Evolutionary conservation across 2,888 invertebrate genomes (phyloP).

Genomic region (Lordiphosa andalusiaca): DNA sequence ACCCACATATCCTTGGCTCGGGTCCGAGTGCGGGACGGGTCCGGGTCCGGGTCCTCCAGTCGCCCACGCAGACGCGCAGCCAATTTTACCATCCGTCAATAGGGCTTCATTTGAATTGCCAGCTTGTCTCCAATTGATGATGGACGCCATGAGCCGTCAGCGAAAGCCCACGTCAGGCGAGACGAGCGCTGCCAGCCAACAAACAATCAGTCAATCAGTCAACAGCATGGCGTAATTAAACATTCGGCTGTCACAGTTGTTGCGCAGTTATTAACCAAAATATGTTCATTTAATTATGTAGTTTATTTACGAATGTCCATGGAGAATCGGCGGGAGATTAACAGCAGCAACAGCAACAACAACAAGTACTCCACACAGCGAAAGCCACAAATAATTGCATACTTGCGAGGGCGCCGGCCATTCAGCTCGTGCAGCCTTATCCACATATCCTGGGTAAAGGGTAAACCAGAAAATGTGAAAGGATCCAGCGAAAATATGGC

Average conservation of each 20-base stretch:
- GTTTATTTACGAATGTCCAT: neutral
- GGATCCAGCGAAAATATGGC: too few relatives aligned
- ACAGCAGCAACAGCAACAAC: too few relatives aligned
- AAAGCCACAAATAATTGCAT: too few relatives aligned
- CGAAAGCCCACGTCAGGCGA: constrained; percentile 10
- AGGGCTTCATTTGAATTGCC: constrained; percentile 73
- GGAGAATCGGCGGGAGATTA: neutral
- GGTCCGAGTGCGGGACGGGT: neutral
- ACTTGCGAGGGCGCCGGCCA: too few relatives aligned
- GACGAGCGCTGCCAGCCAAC: constrained; percentile 27
- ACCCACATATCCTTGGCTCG: constrained; percentile 7
- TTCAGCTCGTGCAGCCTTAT: too few relatives aligned
- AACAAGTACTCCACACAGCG: too few relatives aligned
- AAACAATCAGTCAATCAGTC: constrained; percentile 52
- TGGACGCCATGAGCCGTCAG: constrained; percentile 24
- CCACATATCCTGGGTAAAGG: too few relatives aligned
- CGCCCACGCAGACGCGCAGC: constrained; percentile 54
- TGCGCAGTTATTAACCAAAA: constrained; percentile 32
- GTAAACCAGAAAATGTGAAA: too few relatives aligned
- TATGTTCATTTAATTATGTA: constrained; percentile 26
- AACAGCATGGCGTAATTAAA: constrained; percentile 67
- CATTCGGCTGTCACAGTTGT: constrained; percentile 33
- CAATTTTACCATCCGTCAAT: constrained; percentile 63
- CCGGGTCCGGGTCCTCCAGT: constrained; percentile 11
- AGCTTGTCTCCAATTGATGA: constrained; percentile 70